Conservation (phyloP, 2,888 invertebrate genomes). For the Emmelina monodactyla region DNA sequence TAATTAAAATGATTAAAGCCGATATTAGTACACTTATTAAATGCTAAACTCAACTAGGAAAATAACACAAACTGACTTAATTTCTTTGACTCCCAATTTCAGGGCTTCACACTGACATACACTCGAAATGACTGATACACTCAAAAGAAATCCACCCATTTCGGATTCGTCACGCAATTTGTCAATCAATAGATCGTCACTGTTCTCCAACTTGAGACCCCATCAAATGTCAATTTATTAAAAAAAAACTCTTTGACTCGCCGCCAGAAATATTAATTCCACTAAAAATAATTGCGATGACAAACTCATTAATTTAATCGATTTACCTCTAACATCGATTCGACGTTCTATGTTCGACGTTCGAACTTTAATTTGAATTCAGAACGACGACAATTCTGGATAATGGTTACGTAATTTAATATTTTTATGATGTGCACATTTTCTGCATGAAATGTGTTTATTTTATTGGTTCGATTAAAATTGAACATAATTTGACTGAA, state of each 20-base stretch:
- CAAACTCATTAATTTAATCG: slow-evolving; percentile 57
- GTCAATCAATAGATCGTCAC: slow-evolving; percentile 61
- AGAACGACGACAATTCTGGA: too few relatives aligned
- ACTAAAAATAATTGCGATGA: slow-evolving; percentile 64
- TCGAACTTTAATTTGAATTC: too few relatives aligned
- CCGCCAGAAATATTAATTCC: slow-evolving; percentile 63
- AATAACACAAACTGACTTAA: too few relatives aligned
- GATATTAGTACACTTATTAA: not conserved
- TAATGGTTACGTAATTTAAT: too few relatives aligned
- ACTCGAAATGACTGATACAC: slow-evolving; percentile 47
- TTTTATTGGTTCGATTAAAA: too few relatives aligned
- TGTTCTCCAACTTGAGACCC: slow-evolving; percentile 28
- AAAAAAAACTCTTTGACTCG: slow-evolving; percentile 48
- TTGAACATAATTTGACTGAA: too few relatives aligned
- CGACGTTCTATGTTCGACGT: too few relatives aligned
- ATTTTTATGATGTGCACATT: too few relatives aligned
- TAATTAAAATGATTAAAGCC: not conserved
- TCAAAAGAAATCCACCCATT: slow-evolving; percentile 63
- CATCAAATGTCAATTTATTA: slow-evolving; percentile 59
- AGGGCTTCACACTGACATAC: slow-evolving; percentile 31
- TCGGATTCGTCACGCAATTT: slow-evolving; percentile 64
- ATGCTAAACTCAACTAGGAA: not conserved
- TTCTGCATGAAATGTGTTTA: too few relatives aligned
- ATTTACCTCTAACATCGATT: not conserved
- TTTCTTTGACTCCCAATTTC: slow-evolving; percentile 13